phyloP scores from a whole-genome alignment of 2,797 vertebrate genomes.

The Carduelis carduelis region DNA sequence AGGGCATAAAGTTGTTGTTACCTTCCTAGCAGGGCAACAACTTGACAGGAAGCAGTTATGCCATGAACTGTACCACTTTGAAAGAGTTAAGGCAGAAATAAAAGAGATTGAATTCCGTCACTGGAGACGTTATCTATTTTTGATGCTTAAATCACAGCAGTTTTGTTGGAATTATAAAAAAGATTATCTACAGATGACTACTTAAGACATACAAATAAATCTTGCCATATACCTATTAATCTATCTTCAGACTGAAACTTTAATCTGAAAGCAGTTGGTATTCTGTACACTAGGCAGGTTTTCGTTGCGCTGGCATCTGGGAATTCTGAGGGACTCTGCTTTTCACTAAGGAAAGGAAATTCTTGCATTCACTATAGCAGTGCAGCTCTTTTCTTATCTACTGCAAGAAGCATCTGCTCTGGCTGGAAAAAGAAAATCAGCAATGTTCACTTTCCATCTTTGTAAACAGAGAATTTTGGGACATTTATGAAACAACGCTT shows the following conservation, averaged over 20 bases:
- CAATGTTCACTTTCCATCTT: background rate
- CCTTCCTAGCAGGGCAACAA: background rate
- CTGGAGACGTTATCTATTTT: background rate
- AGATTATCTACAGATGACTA: background rate
- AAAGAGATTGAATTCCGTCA: background rate
- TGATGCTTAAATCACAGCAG: background rate
- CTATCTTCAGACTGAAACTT: background rate
- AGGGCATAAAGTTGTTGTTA: background rate
- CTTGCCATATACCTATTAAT: background rate
- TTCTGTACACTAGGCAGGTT: background rate
- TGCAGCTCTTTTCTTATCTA: background rate
- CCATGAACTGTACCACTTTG: background rate
- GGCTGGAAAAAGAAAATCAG: background rate
- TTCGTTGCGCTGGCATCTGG: background rate
- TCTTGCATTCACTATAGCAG: background rate
- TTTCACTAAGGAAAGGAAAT: background rate
- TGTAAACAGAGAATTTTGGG: background rate
- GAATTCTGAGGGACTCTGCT: background rate
- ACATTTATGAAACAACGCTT: background rate
- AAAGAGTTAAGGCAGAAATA: background rate
- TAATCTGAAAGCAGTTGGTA: background rate
- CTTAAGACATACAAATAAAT: background rate
- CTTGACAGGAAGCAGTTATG: background rate
- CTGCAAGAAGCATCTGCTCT: background rate
- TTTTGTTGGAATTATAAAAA: background rate